A percentile compares a stretch with the other conserved stretches of the same genome.
Conservation (phyloP, 1,140 invertebrate species). For the Caligus rogercresseyi region DNA sequence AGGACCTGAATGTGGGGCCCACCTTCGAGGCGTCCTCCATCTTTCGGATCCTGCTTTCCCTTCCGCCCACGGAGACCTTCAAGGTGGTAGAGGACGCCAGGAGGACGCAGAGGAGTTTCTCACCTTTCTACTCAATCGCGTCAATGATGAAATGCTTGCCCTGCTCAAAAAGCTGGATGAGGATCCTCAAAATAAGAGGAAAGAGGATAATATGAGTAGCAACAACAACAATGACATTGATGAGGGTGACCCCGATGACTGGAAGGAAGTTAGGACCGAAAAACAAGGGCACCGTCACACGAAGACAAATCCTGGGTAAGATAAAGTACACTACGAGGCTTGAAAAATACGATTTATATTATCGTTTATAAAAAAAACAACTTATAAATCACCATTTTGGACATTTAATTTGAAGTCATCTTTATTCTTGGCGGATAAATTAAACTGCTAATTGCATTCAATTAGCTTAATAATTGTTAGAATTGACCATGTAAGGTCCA, state of each 20-base stretch:
- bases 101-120: conserved; percentile 92
- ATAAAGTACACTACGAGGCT: too few species aligned
- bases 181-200: conserved; percentile 16
- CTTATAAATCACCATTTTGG: too few species aligned
- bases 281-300: conserved; percentile 23
- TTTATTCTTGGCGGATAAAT: too few species aligned
- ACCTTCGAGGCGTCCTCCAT: conserved; percentile 64
- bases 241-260: conserved; percentile 29
- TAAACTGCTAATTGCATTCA: too few species aligned
- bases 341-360: too few species aligned
- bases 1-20: conserved; percentile 33
- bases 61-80: conserved; percentile 42
- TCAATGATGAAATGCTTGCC: conserved; percentile 90
- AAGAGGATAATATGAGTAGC: conserved; percentile 27
- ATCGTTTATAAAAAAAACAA: too few species aligned
- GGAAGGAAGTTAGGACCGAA: conserved; percentile 55
- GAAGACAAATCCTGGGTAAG: conserved; percentile 11
- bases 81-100: conserved; percentile 56
- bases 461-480: too few species aligned
- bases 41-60: conserved; percentile 54
- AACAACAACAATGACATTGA: conserved; percentile 32
- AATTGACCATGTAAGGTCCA: too few species aligned
- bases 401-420: too few species aligned
- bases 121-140: conserved; percentile 68
- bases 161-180: conserved; percentile 30